phyloP scores from a whole-genome alignment of 2,797 vertebrate genomes.

The Pseudochirops corinnae region DNA sequence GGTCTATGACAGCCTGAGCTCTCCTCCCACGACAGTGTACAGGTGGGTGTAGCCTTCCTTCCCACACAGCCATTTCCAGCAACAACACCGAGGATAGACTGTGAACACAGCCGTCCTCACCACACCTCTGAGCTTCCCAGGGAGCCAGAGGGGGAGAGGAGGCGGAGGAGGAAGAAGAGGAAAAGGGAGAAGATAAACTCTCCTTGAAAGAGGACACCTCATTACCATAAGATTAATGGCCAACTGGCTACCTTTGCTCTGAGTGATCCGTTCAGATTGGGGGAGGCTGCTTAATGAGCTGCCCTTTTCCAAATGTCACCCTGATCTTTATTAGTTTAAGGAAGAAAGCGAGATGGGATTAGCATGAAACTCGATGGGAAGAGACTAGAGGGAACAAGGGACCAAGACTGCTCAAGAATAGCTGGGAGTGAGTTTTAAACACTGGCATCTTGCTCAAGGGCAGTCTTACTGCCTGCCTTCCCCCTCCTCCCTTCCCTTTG shows the following conservation, averaged over 20 bases:
- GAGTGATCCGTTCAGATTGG: slow-evolving; percentile 77
- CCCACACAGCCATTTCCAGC: background rate
- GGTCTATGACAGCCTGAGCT: slow-evolving; percentile 93
- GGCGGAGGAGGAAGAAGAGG: background rate
- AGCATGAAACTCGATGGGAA: slow-evolving; percentile 83
- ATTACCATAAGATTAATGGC: slow-evolving; percentile 91
- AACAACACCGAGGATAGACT: slow-evolving; percentile 6
- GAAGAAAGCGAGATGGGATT: slow-evolving; percentile 83
- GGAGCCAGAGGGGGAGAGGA: background rate
- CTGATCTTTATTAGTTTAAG: slow-evolving; percentile 94
- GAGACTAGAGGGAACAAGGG: slow-evolving; percentile 79
- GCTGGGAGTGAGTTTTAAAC: slow-evolving; percentile 75
- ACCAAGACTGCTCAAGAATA: slow-evolving; percentile 76
- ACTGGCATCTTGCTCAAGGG: slow-evolving; percentile 60
- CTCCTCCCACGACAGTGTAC: slow-evolving; percentile 93
- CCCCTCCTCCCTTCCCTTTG: background rate
- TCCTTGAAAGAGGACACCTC: slow-evolving; percentile 85
- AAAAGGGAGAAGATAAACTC: slow-evolving; percentile 66
- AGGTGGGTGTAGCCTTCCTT: slow-evolving; percentile 82
- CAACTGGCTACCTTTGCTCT: slow-evolving; percentile 78
- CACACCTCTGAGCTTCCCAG: background rate
- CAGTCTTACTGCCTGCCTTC: background rate
- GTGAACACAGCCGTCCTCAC: slow-evolving; percentile 33
- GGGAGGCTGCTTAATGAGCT: slow-evolving; percentile 88
- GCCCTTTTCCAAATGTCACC: slow-evolving; percentile 94